Evolutionary conservation across 2,888 invertebrate genomes (phyloP).

Genomic region (Trimorus sp.): DNA sequence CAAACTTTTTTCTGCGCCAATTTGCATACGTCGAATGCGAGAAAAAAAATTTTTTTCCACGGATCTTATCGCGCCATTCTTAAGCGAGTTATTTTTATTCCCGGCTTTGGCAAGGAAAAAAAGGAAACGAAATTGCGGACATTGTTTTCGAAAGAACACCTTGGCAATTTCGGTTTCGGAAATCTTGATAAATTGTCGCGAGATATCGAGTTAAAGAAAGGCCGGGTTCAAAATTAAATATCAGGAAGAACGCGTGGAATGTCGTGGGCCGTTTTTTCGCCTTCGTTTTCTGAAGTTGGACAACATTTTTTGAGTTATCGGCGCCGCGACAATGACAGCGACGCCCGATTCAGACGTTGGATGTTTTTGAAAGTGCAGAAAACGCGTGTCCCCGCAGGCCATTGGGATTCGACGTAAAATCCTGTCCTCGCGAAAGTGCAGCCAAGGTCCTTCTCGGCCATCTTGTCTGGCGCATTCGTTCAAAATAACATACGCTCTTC

Average conservation of each 20-base stretch:
- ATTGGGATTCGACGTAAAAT: slow-evolving; percentile 77
- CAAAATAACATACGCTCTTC: slow-evolving; percentile 37
- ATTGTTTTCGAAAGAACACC: no score
- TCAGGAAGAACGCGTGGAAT: slow-evolving; percentile 27
- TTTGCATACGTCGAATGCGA: no score
- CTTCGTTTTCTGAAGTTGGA: slow-evolving; percentile 22
- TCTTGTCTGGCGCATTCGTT: slow-evolving; percentile 48
- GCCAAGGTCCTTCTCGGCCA: slow-evolving; percentile 71
- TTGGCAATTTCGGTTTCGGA: background rate
- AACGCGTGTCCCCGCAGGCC: slow-evolving; percentile 64
- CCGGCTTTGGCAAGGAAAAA: no score
- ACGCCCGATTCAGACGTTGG: slow-evolving; percentile 51
- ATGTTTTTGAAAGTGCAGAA: slow-evolving; percentile 67
- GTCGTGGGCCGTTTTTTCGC: slow-evolving; percentile 4
- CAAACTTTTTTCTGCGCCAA: no score
- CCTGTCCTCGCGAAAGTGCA: slow-evolving; percentile 77
- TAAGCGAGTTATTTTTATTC: no score
- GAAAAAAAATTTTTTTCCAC: no score
- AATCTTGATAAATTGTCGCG: background rate
- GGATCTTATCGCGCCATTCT: no score
- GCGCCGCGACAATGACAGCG: slow-evolving; percentile 54
- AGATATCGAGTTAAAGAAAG: background rate
- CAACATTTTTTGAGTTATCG: slow-evolving; percentile 53
- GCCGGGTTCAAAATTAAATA: slow-evolving; percentile 15
- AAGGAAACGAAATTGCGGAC: no score